Percentiles rank a stretch among this genome's conserved stretches.
Evolutionary conservation across 2,888 invertebrate genomes (phyloP).

Genomic region (Urechis unicinctus): DNA sequence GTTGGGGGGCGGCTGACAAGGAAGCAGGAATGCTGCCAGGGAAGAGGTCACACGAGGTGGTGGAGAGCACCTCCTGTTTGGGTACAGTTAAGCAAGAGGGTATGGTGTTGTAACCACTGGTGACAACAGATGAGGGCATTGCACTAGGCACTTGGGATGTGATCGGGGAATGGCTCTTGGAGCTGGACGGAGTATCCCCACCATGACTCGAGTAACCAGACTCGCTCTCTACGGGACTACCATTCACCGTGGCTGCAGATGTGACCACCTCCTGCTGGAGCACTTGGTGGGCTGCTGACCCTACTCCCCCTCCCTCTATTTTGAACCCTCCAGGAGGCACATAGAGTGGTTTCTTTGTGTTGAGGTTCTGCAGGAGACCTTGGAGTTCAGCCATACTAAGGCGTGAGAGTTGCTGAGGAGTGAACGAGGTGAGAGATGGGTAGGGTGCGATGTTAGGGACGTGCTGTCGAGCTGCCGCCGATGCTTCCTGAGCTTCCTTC

Average conservation of each 20-base stretch:
- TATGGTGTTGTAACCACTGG: not conserved
- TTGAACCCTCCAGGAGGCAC: not conserved
- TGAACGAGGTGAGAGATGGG: slow-evolving; percentile 20
- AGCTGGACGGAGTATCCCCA: slow-evolving; percentile 27
- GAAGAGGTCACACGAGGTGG: too few species aligned
- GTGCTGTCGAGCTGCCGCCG: slow-evolving; percentile 8
- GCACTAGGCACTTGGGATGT: slow-evolving; percentile 4
- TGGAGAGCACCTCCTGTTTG: too few species aligned
- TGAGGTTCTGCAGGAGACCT: slow-evolving; percentile 34
- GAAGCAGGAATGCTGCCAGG: too few species aligned
- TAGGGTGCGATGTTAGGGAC: slow-evolving; percentile 45
- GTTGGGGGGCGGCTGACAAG: not conserved
- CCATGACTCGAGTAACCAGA: slow-evolving; percentile 30
- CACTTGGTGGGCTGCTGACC: not conserved
- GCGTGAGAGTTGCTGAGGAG: slow-evolving; percentile 30
- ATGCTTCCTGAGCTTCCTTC: slow-evolving; percentile 33
- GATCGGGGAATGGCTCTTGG: slow-evolving; percentile 27
- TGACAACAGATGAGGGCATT: too few species aligned
- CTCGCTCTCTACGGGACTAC: slow-evolving; percentile 14
- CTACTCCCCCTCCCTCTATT: not conserved
- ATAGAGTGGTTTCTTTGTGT: slow-evolving; percentile 23
- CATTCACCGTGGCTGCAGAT: not conserved
- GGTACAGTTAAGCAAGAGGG: too few species aligned
- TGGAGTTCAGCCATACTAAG: slow-evolving; percentile 45
- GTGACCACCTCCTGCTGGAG: not conserved